phyloP scores from a whole-genome alignment of 2,113 vertebrate species.

The Nannobrachium achirus region DNA sequence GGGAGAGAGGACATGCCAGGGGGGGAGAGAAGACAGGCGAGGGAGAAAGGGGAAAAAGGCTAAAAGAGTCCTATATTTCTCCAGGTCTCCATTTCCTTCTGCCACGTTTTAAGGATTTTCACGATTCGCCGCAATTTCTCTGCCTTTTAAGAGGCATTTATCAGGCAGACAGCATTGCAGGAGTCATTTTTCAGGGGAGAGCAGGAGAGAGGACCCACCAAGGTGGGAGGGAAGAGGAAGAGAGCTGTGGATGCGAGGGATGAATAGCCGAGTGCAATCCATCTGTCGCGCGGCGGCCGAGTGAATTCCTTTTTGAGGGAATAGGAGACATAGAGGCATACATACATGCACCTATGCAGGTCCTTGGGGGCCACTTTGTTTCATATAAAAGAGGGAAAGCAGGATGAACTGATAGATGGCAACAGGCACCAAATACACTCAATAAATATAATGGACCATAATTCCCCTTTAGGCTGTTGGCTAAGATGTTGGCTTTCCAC shows the following conservation, averaged over 20 bases:
- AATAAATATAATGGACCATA: too few species aligned
- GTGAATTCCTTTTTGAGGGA: slow-evolving; percentile 29
- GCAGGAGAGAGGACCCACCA: slow-evolving; percentile 21
- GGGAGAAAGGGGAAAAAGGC: slow-evolving; percentile 6
- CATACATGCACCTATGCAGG: background rate
- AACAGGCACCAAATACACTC: too few species aligned
- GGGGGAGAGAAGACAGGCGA: background rate
- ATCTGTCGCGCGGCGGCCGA: slow-evolving; percentile 44
- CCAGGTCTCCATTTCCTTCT: slow-evolving; percentile 27
- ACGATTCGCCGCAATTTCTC: slow-evolving; percentile 23
- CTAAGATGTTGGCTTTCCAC: too few species aligned
- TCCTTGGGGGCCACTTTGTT: background rate
- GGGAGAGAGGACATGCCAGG: background rate
- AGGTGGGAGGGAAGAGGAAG: slow-evolving; percentile 39
- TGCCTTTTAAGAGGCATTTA: slow-evolving; percentile 44
- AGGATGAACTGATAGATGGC: slow-evolving; percentile 4
- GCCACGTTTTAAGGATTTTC: slow-evolving; percentile 25
- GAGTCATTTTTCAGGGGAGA: slow-evolving; percentile 49
- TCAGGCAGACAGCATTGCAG: slow-evolving; percentile 42
- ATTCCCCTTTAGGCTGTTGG: too few species aligned
- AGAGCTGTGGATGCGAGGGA: slow-evolving; percentile 26
- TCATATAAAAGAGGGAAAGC: background rate
- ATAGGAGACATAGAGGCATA: slow-evolving; percentile 34
- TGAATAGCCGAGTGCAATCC: slow-evolving; percentile 41
- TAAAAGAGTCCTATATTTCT: slow-evolving; percentile 31